phyloP scores from a whole-genome alignment of 2,797 vertebrate species.

The Melanotaenia pygmaea region DNA sequence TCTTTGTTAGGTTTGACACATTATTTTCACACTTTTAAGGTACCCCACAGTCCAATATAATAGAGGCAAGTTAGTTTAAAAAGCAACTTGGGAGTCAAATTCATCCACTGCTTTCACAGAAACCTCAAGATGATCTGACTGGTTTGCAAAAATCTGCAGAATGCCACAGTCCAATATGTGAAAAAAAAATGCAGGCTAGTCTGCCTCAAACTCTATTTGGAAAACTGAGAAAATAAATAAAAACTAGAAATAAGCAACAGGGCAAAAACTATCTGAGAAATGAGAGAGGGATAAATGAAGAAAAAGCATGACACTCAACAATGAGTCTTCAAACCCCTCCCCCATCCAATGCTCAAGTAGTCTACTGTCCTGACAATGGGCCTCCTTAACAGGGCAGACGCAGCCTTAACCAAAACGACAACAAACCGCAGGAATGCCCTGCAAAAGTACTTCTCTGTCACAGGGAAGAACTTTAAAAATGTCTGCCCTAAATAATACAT shows the following conservation, averaged over 20 bases:
- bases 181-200: slow-evolving; percentile 4
- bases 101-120: slow-evolving; percentile 1
- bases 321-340: slow-evolving; percentile 68
- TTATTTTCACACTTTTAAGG: slow-evolving; percentile 19
- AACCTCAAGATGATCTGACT: slow-evolving; percentile 43
- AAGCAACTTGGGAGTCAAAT: slow-evolving; percentile 12
- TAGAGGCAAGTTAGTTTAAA: slow-evolving; percentile 24
- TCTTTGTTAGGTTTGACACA: slow-evolving; percentile 5
- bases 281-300: slow-evolving; percentile 12
- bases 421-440: slow-evolving; percentile 50
- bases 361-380: slow-evolving; percentile 69
- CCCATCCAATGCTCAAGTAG: slow-evolving; percentile 56
- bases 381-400: slow-evolving; percentile 23
- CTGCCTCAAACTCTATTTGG: background rate
- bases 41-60: slow-evolving; percentile 21
- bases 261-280: background rate
- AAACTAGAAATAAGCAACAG: background rate
- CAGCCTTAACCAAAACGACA: slow-evolving; percentile 37
- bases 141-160: slow-evolving; percentile 22
- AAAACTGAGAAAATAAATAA: background rate
- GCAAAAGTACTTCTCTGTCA: slow-evolving; percentile 17
- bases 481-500: slow-evolving; percentile 12
- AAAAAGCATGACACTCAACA: slow-evolving; percentile 58
- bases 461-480: slow-evolving; percentile 23
- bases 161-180: slow-evolving; percentile 43